A percentile compares a stretch with the other conserved stretches of the same genome.
phyloP scores from a whole-genome alignment of 2,113 vertebrate genomes.

The Vulpes vulpes region DNA sequence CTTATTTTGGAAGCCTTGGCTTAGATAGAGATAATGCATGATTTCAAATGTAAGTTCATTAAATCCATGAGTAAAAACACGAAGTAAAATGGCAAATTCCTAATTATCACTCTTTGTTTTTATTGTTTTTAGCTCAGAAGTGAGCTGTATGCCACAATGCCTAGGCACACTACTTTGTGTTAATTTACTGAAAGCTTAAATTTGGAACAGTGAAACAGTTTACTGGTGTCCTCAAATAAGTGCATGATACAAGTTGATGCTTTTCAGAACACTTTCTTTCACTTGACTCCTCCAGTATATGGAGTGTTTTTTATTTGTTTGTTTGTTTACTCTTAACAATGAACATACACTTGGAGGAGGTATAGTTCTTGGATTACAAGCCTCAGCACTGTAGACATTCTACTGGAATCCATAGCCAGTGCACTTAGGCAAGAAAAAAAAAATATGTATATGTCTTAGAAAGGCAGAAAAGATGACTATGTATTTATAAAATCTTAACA shows the following conservation, averaged over 20 bases:
- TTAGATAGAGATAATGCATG: neutral
- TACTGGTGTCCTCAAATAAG: conserved; percentile 91
- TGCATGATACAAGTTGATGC: neutral
- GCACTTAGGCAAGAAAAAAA: neutral
- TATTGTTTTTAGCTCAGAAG: conserved; percentile 89
- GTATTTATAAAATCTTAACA: neutral
- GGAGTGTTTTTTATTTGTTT: neutral
- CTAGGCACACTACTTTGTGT: conserved; percentile 95
- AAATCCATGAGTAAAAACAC: neutral
- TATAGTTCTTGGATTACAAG: neutral
- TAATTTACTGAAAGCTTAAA: conserved; percentile 93
- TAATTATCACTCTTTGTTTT: neutral
- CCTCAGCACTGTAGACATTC: neutral
- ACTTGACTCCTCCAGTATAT: neutral
- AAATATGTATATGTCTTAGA: neutral
- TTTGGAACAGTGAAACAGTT: conserved; percentile 89
- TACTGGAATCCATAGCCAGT: neutral
- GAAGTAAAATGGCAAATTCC: neutral
- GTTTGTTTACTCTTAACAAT: neutral
- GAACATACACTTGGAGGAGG: neutral
- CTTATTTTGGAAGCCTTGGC: neutral
- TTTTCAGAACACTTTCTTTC: neutral
- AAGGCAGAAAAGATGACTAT: neutral
- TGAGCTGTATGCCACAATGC: conserved; percentile 94
- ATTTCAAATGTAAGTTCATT: neutral